These are phyloP conservation scores for Laspeyria flexula DNA, from an alignment of 2,888 invertebrate genomes.

Conservation along the genomic window DNA sequence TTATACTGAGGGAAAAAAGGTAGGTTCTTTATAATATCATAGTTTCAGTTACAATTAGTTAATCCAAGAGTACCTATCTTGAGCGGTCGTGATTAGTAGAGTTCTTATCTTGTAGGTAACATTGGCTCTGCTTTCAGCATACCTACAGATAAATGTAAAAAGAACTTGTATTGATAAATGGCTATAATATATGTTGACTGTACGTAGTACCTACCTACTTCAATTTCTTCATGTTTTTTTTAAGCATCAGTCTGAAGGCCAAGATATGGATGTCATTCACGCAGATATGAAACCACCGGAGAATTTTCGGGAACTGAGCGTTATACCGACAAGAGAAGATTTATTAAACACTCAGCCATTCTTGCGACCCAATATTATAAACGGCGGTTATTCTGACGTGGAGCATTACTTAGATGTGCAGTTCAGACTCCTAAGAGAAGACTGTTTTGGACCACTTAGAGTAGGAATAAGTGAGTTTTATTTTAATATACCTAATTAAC, in stretches of 20 bases:
- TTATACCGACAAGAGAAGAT: slow-evolving; percentile 64
- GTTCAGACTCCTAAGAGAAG: slow-evolving; percentile 91
- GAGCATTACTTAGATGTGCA: slow-evolving; percentile 93
- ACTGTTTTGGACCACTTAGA: slow-evolving; percentile 91
- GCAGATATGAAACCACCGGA: slow-evolving; percentile 61
- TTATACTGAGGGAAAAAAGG: slow-evolving; percentile 56
- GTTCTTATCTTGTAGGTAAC: too few relatives aligned
- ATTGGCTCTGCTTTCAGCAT: too few relatives aligned
- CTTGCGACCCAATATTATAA: slow-evolving; percentile 82
- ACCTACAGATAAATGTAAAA: too few relatives aligned
- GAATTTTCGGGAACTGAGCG: slow-evolving; percentile 64
- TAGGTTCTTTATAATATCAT: slow-evolving; percentile 25
- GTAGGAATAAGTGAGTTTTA: slow-evolving; percentile 83
- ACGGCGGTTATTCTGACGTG: slow-evolving; percentile 87
- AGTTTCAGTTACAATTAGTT: too few relatives aligned
- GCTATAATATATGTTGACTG: too few relatives aligned
- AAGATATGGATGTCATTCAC: not conserved
- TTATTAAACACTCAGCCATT: slow-evolving; percentile 58
- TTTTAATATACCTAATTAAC: not conserved
- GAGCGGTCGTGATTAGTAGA: too few relatives aligned
- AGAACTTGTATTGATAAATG: too few relatives aligned
- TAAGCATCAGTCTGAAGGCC: not conserved
- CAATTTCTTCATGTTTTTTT: not conserved
- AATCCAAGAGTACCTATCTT: too few relatives aligned
- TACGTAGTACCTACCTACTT: not conserved